Evolutionary conservation across 2,888 invertebrate genomes (phyloP).

Genomic region (Drosophila nr. perissopoda): DNA sequence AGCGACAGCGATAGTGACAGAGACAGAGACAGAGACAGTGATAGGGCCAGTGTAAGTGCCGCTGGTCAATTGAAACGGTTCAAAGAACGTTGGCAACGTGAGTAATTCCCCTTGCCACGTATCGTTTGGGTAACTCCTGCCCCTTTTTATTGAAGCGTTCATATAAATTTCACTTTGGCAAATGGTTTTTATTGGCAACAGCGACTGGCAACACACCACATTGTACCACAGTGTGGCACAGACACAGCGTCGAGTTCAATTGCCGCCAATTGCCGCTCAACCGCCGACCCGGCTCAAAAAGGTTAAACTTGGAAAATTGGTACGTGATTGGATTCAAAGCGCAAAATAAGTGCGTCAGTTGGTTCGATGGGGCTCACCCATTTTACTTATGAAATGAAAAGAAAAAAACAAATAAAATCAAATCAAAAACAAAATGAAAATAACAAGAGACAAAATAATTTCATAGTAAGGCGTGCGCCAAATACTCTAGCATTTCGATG

Average conservation of each 20-base stretch:
- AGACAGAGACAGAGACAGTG: neutral
- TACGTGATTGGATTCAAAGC: slow-evolving; percentile 81
- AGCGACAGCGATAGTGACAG: neutral
- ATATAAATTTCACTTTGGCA: slow-evolving; percentile 79
- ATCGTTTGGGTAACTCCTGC: slow-evolving; percentile 44
- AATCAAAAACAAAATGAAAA: slow-evolving; percentile 37
- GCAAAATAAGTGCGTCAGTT: slow-evolving; percentile 78
- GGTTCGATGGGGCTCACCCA: slow-evolving; percentile 21
- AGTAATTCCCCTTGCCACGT: slow-evolving; percentile 47
- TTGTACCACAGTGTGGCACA: slow-evolving; percentile 18
- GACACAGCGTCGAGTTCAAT: slow-evolving; percentile 46
- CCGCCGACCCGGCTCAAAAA: slow-evolving; percentile 62
- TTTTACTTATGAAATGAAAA: slow-evolving; percentile 74
- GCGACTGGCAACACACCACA: slow-evolving; percentile 31
- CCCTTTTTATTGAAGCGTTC: slow-evolving; percentile 62
- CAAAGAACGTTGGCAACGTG: slow-evolving; percentile 62
- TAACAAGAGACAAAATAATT: slow-evolving; percentile 6
- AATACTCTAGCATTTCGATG: slow-evolving; percentile 28
- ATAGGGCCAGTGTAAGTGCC: slow-evolving; percentile 16
- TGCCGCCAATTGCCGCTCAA: slow-evolving; percentile 55
- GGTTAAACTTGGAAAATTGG: slow-evolving; percentile 79
- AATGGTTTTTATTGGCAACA: slow-evolving; percentile 78
- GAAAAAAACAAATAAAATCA: slow-evolving; percentile 9
- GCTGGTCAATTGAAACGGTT: slow-evolving; percentile 77
- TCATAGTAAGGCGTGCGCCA: neutral